phyloP scores from a whole-genome alignment of 2,113 vertebrate species.

The Ctenomys sociabilis region DNA sequence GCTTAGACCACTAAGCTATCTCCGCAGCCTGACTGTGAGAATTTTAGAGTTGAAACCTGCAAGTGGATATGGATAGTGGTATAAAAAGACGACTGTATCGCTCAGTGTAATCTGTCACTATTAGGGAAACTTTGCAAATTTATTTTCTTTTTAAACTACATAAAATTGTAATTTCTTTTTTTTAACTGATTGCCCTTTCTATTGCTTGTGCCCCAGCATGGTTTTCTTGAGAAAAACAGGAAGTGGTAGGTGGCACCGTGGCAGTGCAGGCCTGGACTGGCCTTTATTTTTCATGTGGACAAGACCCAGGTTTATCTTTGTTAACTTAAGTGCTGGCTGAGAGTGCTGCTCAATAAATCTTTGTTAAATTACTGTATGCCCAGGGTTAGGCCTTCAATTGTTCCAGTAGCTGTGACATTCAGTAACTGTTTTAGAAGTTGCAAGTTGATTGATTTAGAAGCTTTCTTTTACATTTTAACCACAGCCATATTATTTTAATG shows the following conservation, averaged over 20 bases:
- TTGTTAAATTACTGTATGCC: not conserved
- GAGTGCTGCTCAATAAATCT: not conserved
- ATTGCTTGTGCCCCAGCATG: not conserved
- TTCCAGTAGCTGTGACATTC: not conserved
- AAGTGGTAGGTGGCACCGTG: too few species aligned
- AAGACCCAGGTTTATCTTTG: not conserved
- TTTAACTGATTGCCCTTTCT: not conserved
- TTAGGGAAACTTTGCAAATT: not conserved
- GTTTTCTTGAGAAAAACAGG: not conserved
- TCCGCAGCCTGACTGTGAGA: not conserved
- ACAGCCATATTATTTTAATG: not conserved
- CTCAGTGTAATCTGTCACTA: not conserved
- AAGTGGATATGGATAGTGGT: not conserved
- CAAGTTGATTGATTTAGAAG: not conserved
- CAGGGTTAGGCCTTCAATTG: not conserved
- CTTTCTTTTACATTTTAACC: conserved; percentile 20
- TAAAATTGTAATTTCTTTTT: not conserved
- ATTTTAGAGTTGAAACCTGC: conserved; percentile 19
- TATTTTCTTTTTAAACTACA: not conserved
- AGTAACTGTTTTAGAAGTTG: not conserved
- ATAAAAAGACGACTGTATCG: not conserved
- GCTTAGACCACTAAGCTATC: too few species aligned
- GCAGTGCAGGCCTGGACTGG: not conserved
- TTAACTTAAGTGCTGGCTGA: not conserved
- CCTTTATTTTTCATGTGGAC: not conserved